Conservation (phyloP, 2,113 vertebrate species). For the Galemys pyrenaicus region DNA sequence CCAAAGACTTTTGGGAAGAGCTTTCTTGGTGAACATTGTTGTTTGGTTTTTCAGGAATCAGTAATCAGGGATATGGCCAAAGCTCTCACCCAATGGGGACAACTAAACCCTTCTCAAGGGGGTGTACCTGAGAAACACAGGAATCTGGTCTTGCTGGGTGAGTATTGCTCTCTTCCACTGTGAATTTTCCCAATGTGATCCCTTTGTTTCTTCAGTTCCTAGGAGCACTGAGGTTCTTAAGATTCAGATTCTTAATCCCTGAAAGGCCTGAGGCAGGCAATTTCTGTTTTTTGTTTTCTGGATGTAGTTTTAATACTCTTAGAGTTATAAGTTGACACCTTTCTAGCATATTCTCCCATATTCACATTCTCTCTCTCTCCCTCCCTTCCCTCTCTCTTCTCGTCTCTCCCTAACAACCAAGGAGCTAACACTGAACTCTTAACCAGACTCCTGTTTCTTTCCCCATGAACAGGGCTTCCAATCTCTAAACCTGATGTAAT, state of each 20-base stretch:
- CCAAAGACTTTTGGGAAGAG: background rate
- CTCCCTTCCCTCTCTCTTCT: no score
- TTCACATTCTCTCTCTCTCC: background rate
- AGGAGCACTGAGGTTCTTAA: background rate
- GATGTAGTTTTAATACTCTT: background rate
- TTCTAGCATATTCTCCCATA: background rate
- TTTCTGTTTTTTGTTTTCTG: background rate
- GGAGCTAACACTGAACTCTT: background rate
- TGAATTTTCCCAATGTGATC: background rate
- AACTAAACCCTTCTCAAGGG: conserved; percentile 20
- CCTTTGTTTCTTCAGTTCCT: background rate
- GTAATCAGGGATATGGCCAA: conserved; percentile 33
- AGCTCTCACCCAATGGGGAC: conserved; percentile 45
- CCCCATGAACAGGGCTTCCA: conserved; percentile 59
- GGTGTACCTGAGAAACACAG: conserved; percentile 42
- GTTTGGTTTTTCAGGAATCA: conserved; percentile 62
- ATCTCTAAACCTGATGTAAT: conserved; percentile 66
- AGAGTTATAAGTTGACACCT: background rate
- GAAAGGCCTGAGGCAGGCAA: background rate
- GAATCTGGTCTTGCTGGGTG: conserved; percentile 70
- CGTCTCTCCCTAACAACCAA: background rate
- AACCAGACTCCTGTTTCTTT: background rate
- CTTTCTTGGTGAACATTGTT: background rate
- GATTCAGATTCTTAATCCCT: background rate
- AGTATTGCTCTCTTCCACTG: background rate